Evolutionary conservation across 2,888 invertebrate species (phyloP), one percentile per base, ranked within the genome.

Genomic region (Oasisia sp.): DNA sequence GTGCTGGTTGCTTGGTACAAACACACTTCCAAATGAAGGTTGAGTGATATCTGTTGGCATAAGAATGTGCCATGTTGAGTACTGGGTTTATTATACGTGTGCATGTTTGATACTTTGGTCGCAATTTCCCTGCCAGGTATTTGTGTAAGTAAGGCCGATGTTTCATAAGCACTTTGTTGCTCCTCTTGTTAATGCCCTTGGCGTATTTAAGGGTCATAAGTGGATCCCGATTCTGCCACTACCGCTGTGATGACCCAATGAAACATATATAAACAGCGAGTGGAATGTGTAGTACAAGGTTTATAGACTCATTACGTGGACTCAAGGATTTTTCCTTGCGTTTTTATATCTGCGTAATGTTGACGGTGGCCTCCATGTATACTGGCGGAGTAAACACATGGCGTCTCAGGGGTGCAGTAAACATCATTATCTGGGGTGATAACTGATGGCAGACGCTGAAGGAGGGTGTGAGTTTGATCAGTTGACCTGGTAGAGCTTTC

Each of bases 131-230:
- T 74, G n/a, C 74, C 19, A 27, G 27, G 19, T 27, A n/a, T 74
- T 50, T 50, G n/a, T 27, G 74, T 74, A 74, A 0, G 74, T 3
- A 27, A 27, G 74, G 74, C n/a, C 74, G 27, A 7, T n/a, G 19
- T 74, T 74, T 74, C 74, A 74, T 27, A 74, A 74, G 74, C 74
- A n/a, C n/a, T 19, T 19, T 27, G 27, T 74, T 74, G 27, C 19
- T 19, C 14, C 7, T 19, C 5, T 74, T 74, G 74, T 50, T 50
- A 19, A 7, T n/a, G 27, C 74, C 7, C 74, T 74, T 74, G 74
- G n/a, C 74, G 74, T n/a, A 27, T 74, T 74, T 74, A n/a, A 74
- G 74, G 74, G 74, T 74, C 74, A 74, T 74, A 74, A 74, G 74
- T 74, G 74, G 27, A 3, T 74, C 74, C 74, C n/a, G 27, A 27